Evolutionary conservation across 2,113 vertebrate species (phyloP).

Genomic region (Corythaeola cristata): DNA sequence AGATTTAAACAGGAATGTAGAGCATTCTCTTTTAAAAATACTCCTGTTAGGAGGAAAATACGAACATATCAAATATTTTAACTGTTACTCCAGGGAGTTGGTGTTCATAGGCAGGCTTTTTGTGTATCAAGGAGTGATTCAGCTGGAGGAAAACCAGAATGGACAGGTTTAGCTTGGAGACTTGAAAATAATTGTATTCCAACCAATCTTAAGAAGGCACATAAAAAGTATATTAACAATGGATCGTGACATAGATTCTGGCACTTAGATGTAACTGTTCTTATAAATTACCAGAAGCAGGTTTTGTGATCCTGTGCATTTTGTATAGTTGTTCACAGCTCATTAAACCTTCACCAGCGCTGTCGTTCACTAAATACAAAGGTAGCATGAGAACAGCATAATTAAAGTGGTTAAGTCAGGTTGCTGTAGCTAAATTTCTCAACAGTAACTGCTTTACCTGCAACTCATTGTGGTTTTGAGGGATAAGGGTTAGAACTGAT

Average conservation of each 20-base stretch:
- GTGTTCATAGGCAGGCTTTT: neutral
- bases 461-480: neutral
- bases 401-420: constrained; percentile 35
- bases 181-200: constrained; percentile 29
- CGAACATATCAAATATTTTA: neutral
- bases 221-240: constrained; percentile 14
- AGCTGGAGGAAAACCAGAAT: constrained; percentile 18
- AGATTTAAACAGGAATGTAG: neutral
- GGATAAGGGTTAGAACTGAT: neutral
- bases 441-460: neutral
- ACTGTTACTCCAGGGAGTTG: neutral
- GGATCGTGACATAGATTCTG: constrained; percentile 35
- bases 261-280: constrained; percentile 37
- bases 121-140: neutral
- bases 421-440: constrained; percentile 14
- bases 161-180: constrained; percentile 36
- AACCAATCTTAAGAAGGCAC: neutral
- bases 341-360: constrained; percentile 46
- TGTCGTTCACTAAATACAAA: constrained; percentile 42
- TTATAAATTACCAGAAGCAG: constrained; percentile 48
- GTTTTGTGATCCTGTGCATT: constrained; percentile 38
- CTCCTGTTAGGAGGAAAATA: neutral
- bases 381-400: constrained; percentile 30
- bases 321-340: constrained; percentile 57
- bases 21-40: neutral